These are phyloP conservation scores for Chrysolophus pictus DNA, from an alignment of 2,797 vertebrate genomes.

Conservation along the genomic window DNA sequence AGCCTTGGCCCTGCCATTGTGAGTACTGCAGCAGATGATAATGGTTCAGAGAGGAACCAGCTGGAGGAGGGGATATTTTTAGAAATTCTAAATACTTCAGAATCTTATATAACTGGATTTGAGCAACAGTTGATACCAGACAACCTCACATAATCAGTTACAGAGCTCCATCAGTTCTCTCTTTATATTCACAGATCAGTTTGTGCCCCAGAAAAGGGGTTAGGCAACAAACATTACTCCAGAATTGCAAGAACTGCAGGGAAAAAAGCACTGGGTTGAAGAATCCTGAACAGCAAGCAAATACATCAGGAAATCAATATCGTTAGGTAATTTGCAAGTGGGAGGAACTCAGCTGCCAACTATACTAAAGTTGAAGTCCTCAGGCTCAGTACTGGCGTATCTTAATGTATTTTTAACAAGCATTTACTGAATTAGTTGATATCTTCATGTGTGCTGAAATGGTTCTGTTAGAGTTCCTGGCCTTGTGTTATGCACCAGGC, in stretches of 20 bases:
- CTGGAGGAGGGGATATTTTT: conserved; percentile 41
- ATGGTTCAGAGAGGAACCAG: conserved; percentile 1
- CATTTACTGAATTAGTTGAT: neutral
- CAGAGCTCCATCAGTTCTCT: neutral
- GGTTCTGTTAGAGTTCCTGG: neutral
- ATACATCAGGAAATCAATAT: neutral
- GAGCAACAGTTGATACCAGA: conserved; percentile 35
- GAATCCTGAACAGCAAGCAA: neutral
- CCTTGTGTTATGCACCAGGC: neutral
- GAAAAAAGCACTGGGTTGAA: neutral
- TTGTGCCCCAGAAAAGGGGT: conserved; percentile 9
- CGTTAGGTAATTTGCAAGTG: neutral
- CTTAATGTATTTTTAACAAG: neutral
- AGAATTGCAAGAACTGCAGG: neutral
- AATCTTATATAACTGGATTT: conserved; percentile 38
- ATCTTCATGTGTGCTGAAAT: neutral
- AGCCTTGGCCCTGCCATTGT: neutral
- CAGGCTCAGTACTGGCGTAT: neutral
- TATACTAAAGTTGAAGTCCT: neutral
- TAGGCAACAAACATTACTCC: neutral
- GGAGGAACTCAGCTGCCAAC: neutral
- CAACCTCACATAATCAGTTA: neutral
- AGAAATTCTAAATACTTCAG: conserved; percentile 1
- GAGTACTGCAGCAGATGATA: neutral
- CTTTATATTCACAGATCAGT: neutral